These are phyloP conservation scores for Synanthedon tipuliformis DNA, from an alignment of 2,888 invertebrate species.

Conservation along the genomic window DNA sequence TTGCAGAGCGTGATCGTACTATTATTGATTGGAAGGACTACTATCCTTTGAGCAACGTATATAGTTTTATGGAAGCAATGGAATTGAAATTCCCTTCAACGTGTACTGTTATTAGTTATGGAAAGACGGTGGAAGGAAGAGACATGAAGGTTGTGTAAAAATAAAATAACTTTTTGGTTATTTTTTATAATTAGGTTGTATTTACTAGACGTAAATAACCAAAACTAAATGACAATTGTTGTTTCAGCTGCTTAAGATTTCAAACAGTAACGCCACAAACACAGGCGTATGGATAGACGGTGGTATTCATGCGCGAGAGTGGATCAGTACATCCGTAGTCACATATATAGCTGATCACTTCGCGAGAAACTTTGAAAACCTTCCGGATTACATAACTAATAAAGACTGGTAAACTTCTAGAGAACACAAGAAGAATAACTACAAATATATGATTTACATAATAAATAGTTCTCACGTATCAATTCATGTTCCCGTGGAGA, in stretches of 20 bases:
- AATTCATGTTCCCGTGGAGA: too few species aligned
- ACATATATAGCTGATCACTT: conserved; percentile 81
- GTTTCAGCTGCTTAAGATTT: conserved; percentile 71
- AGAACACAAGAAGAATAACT: too few species aligned
- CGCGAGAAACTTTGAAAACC: conserved; percentile 75
- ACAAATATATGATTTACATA: too few species aligned
- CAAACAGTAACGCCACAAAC: conserved; percentile 75
- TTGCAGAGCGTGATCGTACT: neutral
- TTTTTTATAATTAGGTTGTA: too few species aligned
- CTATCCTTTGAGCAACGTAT: conserved; percentile 76
- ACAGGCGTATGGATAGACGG: conserved; percentile 82
- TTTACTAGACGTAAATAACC: too few species aligned
- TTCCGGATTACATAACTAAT: conserved; percentile 76
- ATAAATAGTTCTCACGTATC: too few species aligned
- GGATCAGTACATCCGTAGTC: conserved; percentile 84
- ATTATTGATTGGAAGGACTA: conserved; percentile 81
- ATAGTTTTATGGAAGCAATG: conserved; percentile 78
- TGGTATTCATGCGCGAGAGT: conserved; percentile 92
- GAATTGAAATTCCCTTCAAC: conserved; percentile 78
- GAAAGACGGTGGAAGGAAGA: conserved; percentile 78
- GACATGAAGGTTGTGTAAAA: conserved; percentile 72
- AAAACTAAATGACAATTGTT: too few species aligned
- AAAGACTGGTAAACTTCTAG: conserved; percentile 77
- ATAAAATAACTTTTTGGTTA: too few species aligned
- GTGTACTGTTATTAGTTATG: conserved; percentile 79